phyloP scores from a whole-genome alignment of 2,113 vertebrate species.

The Cyanocitta stelleri region DNA sequence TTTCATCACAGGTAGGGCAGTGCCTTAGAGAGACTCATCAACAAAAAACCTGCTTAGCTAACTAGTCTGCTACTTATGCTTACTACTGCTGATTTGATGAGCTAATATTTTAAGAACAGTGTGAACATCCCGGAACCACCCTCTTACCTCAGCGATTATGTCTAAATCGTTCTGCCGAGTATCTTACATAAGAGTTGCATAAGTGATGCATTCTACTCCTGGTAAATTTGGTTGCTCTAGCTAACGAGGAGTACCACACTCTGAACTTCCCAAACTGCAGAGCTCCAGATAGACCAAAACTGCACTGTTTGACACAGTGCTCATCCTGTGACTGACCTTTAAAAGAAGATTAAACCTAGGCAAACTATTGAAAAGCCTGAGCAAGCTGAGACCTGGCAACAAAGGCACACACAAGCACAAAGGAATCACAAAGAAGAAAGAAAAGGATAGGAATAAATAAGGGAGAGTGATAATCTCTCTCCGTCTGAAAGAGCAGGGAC shows the following conservation, averaged over 20 bases:
- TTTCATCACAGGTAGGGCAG: background rate
- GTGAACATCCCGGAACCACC: constrained; percentile 25
- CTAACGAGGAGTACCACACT: background rate
- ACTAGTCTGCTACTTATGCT: constrained; percentile 8
- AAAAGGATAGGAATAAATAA: background rate
- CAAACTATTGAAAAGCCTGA: background rate
- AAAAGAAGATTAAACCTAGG: constrained; percentile 23
- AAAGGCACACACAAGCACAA: constrained; percentile 3
- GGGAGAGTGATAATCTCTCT: background rate
- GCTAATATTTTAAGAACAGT: constrained; percentile 46
- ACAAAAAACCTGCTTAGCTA: constrained; percentile 17
- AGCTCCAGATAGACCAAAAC: background rate
- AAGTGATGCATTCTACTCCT: constrained; percentile 9
- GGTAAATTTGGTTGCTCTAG: background rate
- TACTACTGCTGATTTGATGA: constrained; percentile 30
- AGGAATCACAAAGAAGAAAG: background rate
- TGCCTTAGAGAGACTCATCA: background rate
- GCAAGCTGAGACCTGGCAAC: constrained; percentile 16
- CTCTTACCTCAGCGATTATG: constrained; percentile 25
- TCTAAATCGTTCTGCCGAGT: background rate
- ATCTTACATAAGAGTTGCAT: constrained; percentile 30
- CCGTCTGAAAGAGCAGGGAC: background rate
- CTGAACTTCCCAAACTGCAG: background rate
- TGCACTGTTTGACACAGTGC: background rate
- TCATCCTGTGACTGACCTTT: background rate